Percentiles rank a stretch among this genome's conserved stretches.
These are phyloP conservation scores for Ichneumoninae sp. DNA, from an alignment of 2,888 invertebrate genomes.

Conservation along the genomic window DNA sequence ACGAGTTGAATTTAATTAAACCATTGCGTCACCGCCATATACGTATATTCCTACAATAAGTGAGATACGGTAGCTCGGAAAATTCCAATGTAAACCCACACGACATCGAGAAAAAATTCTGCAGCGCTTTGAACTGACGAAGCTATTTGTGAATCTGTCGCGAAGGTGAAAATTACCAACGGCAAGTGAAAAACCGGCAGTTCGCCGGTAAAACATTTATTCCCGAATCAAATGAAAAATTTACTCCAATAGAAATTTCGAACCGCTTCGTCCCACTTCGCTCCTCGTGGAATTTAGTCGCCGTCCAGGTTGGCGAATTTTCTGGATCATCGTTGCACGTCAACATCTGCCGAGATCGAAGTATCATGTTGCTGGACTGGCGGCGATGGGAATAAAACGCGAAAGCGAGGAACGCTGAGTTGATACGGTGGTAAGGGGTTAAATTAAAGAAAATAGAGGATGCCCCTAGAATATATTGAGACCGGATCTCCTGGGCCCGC, in stretches of 20 bases:
- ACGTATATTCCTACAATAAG: background rate
- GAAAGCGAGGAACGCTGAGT: slow-evolving; percentile 11
- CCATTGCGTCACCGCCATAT: slow-evolving; percentile 53
- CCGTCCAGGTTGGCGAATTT: background rate
- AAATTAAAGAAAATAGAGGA: slow-evolving; percentile 53
- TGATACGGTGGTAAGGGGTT: background rate
- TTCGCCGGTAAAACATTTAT: background rate
- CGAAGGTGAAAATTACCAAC: background rate
- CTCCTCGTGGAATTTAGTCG: background rate
- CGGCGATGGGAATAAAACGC: slow-evolving; percentile 17
- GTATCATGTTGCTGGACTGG: background rate
- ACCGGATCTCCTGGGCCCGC: slow-evolving; percentile 16
- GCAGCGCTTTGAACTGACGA: background rate
- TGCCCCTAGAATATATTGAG: slow-evolving; percentile 12
- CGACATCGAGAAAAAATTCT: background rate
- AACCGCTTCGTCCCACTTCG: background rate
- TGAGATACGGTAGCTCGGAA: background rate
- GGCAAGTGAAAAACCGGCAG: background rate
- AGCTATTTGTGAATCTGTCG: background rate
- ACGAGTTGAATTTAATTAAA: slow-evolving; percentile 72
- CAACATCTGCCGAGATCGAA: background rate
- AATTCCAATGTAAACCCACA: background rate
- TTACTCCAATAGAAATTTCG: background rate
- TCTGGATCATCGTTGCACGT: slow-evolving; percentile 5
- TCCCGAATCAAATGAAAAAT: background rate